Evolutionary conservation across 2,113 vertebrate genomes (phyloP), one percentile per base, ranked within the genome.

Genomic region (Macquaria ambigua): DNA sequence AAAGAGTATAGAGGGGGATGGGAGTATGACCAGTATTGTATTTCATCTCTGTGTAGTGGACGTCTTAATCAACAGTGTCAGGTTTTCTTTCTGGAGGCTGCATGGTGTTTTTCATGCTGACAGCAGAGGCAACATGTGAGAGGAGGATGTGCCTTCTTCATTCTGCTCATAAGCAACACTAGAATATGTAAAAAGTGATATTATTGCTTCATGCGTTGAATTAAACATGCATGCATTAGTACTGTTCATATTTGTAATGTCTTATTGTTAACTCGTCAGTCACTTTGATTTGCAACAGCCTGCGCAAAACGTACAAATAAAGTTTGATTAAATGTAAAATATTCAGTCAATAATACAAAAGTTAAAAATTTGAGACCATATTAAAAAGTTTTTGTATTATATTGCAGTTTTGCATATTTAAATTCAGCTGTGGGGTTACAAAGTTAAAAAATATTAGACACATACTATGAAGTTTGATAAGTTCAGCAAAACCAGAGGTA

Each of bases 41-140:
- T 97, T 97, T 96, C 94, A 85, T 93, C 93, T 96, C 97, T 97
- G 97, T 85, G 96, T 96, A 97, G 96, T 97, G 96, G 95, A 96
- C 93, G 92, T 77, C 84, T 94, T 96, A 96, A 97, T 97, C 94
- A 95, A 96, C 93, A 93, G 94, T 97, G 97, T 97, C 96, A 95
- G 95, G 84, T 94, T 95, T 93, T 89, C 85, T 92, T 94, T 94
- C 90, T 89, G 90, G 73, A 79, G 81, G 81, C 79, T 34, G 82
- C 71, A 88, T 93, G 93, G 89, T 69, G 75, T 90, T 79, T 34
- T 84, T 92, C 92, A 93, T 0, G 48, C 81, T 92, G 93, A 93
- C 92, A 91, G 91, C 69, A 15, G 75, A 66, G 41, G 70, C 8
- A 79, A 79, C 82, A 52, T 61, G 28, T 50, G 80, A 85, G 70